These are phyloP conservation scores for Ennomos fuscantarius DNA, from an alignment of 2,888 invertebrate genomes.

Conservation along the genomic window DNA sequence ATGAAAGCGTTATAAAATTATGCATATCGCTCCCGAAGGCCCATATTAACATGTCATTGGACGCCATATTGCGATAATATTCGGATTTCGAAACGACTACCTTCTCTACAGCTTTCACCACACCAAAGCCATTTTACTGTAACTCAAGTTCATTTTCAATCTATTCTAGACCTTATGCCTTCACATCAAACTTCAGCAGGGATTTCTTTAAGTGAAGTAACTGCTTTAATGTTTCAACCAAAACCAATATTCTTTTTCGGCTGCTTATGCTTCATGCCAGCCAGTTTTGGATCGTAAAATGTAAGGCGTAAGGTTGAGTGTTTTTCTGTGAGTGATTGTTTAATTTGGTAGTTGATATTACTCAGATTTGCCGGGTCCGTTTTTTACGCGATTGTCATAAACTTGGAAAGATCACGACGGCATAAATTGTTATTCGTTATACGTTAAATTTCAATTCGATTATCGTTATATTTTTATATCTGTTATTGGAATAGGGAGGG, in stretches of 20 bases:
- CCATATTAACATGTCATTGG: conserved; percentile 82
- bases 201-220: neutral
- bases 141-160: conserved; percentile 4
- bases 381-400: conserved; percentile 68
- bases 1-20: conserved; percentile 67
- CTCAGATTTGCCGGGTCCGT: conserved; percentile 53
- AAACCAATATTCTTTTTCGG: conserved; percentile 16
- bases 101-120: conserved; percentile 11
- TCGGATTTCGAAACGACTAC: conserved; percentile 44
- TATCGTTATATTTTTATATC: conserved; percentile 47
- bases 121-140: conserved; percentile 15
- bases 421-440: conserved; percentile 58
- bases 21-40: conserved; percentile 72
- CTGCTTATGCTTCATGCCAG: conserved; percentile 2
- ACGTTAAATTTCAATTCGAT: conserved; percentile 69
- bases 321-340: neutral
- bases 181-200: neutral
- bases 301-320: conserved; percentile 14
- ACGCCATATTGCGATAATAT: conserved; percentile 80
- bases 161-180: conserved; percentile 15
- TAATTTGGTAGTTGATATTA: conserved; percentile 59
- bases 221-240: conserved; percentile 6
- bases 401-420: conserved; percentile 49
- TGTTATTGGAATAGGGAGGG: conserved; percentile 46
- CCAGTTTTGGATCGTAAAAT: conserved; percentile 22